These are phyloP conservation scores for Thrips palmi DNA, from an alignment of 1,140 invertebrate genomes.

Conservation along the genomic window DNA sequence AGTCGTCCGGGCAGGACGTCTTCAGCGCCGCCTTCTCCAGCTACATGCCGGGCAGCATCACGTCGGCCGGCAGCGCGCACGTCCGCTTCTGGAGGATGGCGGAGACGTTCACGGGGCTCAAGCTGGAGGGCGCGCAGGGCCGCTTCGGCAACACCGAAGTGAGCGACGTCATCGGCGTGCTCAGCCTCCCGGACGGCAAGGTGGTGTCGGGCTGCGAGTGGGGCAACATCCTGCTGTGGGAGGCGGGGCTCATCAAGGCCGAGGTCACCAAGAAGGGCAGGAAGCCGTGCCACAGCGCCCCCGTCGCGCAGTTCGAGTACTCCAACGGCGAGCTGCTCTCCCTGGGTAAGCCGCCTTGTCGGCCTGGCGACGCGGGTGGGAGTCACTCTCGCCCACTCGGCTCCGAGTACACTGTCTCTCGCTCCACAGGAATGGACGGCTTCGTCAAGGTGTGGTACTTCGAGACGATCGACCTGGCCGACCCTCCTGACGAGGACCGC, in stretches of 20 bases:
- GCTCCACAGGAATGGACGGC: slow-evolving; percentile 44
- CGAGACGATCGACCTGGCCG: slow-evolving; percentile 64
- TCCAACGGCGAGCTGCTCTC: slow-evolving; percentile 38
- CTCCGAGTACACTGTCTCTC: neutral
- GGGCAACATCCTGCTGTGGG: slow-evolving; percentile 82
- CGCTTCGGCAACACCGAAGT: slow-evolving; percentile 81
- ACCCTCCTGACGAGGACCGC: slow-evolving; percentile 55
- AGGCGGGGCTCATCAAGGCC: slow-evolving; percentile 65
- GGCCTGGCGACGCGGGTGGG: neutral
- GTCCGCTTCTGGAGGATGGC: slow-evolving; percentile 91
- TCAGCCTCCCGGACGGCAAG: slow-evolving; percentile 72
- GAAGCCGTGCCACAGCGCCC: slow-evolving; percentile 50
- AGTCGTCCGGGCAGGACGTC: slow-evolving; percentile 63
- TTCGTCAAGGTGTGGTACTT: slow-evolving; percentile 73
- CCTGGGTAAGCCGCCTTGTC: slow-evolving; percentile 29
- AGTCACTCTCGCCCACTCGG: neutral
- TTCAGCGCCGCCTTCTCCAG: slow-evolving; percentile 61
- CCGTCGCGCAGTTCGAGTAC: slow-evolving; percentile 55
- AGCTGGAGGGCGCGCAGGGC: slow-evolving; percentile 67
- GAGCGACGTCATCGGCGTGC: slow-evolving; percentile 66
- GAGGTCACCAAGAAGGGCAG: slow-evolving; percentile 49
- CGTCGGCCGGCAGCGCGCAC: slow-evolving; percentile 47
- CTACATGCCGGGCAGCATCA: slow-evolving; percentile 53
- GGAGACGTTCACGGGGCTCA: slow-evolving; percentile 72
- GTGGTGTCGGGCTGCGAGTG: slow-evolving; percentile 68